Conservation (phyloP, 1,140 invertebrate genomes). For the Oncopeltus fasciatus region DNA sequence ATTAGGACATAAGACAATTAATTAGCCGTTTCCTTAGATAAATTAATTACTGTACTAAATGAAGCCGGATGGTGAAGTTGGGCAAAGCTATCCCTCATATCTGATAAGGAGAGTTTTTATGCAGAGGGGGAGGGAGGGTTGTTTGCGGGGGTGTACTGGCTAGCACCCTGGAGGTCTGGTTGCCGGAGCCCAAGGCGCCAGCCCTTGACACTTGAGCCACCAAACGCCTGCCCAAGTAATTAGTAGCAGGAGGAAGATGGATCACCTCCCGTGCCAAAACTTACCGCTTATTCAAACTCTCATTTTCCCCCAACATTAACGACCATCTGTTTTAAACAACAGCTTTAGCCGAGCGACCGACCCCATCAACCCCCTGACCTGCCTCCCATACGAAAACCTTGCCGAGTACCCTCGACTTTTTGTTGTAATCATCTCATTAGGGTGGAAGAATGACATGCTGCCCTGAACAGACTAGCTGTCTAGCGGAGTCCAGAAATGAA, state of each 20-base stretch:
- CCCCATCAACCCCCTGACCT: background rate
- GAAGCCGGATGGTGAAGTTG: background rate
- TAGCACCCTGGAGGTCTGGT: background rate
- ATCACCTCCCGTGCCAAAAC: constrained; percentile 2
- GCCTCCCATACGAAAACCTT: too few species aligned
- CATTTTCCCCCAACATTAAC: constrained; percentile 8
- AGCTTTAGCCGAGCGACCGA: background rate
- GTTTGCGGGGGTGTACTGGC: background rate
- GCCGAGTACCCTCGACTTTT: too few species aligned
- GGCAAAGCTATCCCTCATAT: background rate
- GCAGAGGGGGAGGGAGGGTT: background rate
- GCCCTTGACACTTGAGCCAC: background rate
- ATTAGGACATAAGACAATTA: background rate
- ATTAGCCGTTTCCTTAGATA: background rate
- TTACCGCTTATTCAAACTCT: constrained; percentile 9
- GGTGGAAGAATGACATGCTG: too few species aligned
- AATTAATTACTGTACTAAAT: background rate
- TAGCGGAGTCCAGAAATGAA: too few species aligned
- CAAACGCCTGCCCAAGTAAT: background rate
- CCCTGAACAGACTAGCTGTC: too few species aligned
- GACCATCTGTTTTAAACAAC: constrained; percentile 8
- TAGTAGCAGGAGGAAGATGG: background rate
- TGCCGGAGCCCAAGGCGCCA: background rate
- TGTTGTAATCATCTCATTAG: too few species aligned
- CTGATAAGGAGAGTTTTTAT: constrained; percentile 5